These are phyloP conservation scores for Calosoma granatense DNA, from an alignment of 1,140 invertebrate genomes.

Conservation along the genomic window DNA sequence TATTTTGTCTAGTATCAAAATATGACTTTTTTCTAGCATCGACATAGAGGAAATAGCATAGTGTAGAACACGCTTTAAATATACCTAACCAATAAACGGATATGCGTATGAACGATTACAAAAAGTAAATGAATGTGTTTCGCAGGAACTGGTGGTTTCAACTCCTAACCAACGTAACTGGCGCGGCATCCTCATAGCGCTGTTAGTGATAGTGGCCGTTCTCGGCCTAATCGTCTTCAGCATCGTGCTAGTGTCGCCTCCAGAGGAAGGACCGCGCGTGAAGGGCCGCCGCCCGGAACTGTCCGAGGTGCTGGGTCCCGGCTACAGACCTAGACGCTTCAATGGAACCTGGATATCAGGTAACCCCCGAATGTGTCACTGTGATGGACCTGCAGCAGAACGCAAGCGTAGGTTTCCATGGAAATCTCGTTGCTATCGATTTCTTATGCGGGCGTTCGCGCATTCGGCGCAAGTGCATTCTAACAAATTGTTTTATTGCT, in stretches of 20 bases:
- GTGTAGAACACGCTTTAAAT: too few relatives aligned
- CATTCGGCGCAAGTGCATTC: not conserved
- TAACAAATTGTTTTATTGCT: constrained; percentile 21
- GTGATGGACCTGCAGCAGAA: too few relatives aligned
- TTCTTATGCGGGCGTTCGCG: not conserved
- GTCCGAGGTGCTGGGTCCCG: constrained; percentile 51
- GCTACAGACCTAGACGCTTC: constrained; percentile 49
- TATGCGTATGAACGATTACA: too few relatives aligned
- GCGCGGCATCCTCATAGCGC: constrained; percentile 80
- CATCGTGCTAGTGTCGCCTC: constrained; percentile 72
- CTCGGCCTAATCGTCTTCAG: constrained; percentile 78
- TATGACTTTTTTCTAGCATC: too few relatives aligned
- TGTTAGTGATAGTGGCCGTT: constrained; percentile 77
- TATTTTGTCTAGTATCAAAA: too few relatives aligned
- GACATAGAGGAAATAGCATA: too few relatives aligned
- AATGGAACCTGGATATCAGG: constrained; percentile 76
- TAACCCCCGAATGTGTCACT: constrained; percentile 32
- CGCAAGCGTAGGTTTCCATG: too few relatives aligned
- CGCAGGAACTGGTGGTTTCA: constrained; percentile 67
- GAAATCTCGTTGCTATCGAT: not conserved
- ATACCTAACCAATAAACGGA: too few relatives aligned
- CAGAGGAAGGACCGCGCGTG: constrained; percentile 55
- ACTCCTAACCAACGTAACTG: constrained; percentile 78
- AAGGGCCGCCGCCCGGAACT: constrained; percentile 53
- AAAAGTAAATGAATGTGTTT: too few relatives aligned